phyloP scores from a whole-genome alignment of 2,888 invertebrate species.

The Nudaria mundana region DNA sequence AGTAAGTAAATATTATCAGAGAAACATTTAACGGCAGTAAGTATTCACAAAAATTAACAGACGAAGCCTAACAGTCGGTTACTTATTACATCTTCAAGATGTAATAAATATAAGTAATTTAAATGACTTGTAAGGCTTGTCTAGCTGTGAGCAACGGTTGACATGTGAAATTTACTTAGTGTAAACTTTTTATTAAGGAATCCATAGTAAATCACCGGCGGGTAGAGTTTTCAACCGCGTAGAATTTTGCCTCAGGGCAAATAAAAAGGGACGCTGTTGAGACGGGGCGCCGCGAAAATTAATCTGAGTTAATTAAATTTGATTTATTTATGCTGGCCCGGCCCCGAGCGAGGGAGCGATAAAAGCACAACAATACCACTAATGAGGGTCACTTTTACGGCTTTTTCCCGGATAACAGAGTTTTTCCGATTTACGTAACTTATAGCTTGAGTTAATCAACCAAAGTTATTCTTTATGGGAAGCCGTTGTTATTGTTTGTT shows the following conservation, averaged over 20 bases:
- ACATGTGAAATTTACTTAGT: conserved; percentile 66
- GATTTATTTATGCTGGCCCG: conserved; percentile 75
- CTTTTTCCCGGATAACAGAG: conserved; percentile 66
- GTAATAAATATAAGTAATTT: conserved; percentile 60
- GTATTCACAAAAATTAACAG: conserved; percentile 32
- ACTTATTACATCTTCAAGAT: no score
- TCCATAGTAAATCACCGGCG: conserved; percentile 59
- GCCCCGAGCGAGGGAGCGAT: conserved; percentile 56
- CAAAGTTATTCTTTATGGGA: conserved; percentile 45
- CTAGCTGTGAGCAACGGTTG: conserved; percentile 44
- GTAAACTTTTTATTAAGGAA: conserved; percentile 78
- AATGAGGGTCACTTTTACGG: conserved; percentile 77
- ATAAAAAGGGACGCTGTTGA: conserved; percentile 67
- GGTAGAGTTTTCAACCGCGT: conserved; percentile 54
- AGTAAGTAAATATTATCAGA: no score
- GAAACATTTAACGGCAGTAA: no score
- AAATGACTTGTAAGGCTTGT: conserved; percentile 56
- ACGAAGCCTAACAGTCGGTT: conserved; percentile 33
- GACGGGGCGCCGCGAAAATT: conserved; percentile 73
- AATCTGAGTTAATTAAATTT: conserved; percentile 81
- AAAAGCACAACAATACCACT: conserved; percentile 76
- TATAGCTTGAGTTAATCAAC: conserved; percentile 47
- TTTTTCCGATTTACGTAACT: conserved; percentile 69
- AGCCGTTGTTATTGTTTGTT: conserved; percentile 33
- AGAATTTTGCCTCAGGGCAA: conserved; percentile 63